phyloP scores from a whole-genome alignment of 2,888 invertebrate genomes.

The Diogma glabrata region DNA sequence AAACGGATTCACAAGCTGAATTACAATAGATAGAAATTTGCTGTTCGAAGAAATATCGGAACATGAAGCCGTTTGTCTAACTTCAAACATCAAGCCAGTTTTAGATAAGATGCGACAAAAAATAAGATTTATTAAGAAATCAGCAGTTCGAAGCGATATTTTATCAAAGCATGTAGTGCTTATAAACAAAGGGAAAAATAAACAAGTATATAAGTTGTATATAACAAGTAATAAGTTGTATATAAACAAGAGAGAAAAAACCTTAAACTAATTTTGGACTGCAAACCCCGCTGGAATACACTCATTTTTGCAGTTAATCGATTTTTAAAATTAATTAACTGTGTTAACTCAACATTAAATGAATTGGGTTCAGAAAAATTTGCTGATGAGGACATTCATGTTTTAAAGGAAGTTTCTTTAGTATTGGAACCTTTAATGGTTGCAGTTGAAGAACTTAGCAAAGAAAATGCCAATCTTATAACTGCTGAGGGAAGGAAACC shows the following conservation, averaged over 20 bases:
- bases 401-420: not conserved
- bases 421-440: conserved; percentile 2
- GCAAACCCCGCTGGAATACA: conserved; percentile 2
- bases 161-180: not conserved
- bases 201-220: too few relatives aligned
- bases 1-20: too few relatives aligned
- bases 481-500: not conserved
- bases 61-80: not conserved
- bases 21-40: not conserved
- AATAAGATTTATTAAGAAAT: conserved; percentile 6
- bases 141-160: not conserved
- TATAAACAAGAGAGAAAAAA: conserved; percentile 1
- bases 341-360: not conserved
- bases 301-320: not conserved
- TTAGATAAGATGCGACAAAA: conserved; percentile 1
- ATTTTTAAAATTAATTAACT: conserved; percentile 5
- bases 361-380: not conserved
- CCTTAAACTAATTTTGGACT: not conserved
- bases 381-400: not conserved
- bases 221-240: too few relatives aligned
- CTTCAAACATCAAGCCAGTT: conserved; percentile 4
- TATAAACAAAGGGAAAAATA: too few relatives aligned
- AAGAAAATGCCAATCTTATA: conserved; percentile 6
- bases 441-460: conserved; percentile 1
- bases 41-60: not conserved